Evolutionary conservation across 2,888 invertebrate species (phyloP).

Genomic region (Gordius sp.): DNA sequence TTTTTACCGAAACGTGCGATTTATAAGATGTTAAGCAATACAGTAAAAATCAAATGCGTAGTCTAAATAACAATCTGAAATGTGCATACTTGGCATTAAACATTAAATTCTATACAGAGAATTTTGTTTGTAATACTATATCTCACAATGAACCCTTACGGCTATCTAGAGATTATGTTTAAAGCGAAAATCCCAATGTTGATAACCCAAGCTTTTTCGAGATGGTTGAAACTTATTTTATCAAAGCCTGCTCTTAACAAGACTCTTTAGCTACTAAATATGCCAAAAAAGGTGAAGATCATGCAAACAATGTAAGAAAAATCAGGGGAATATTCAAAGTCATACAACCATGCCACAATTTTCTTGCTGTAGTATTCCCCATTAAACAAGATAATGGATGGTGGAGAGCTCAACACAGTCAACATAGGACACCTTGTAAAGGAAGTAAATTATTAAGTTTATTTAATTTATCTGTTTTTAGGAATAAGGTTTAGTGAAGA

Average conservation of each 20-base stretch:
- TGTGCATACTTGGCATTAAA: too few species aligned
- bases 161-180: too few species aligned
- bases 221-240: slow-evolving; percentile 17
- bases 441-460: too few species aligned
- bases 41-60: too few species aligned
- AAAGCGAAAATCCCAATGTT: too few species aligned
- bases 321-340: slow-evolving; percentile 10
- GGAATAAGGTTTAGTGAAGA: slow-evolving; percentile 81
- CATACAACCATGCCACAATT: slow-evolving; percentile 9
- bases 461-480: too few species aligned
- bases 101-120: too few species aligned
- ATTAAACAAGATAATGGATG: slow-evolving; percentile 79
- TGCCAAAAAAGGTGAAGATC: slow-evolving; percentile 8
- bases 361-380: slow-evolving; percentile 43
- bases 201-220: slow-evolving; percentile 15
- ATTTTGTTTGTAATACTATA: too few species aligned
- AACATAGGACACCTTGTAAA: slow-evolving; percentile 87
- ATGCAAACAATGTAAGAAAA: not conserved
- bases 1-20: too few species aligned
- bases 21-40: too few species aligned
- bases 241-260: slow-evolving; percentile 9
- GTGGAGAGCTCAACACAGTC: slow-evolving; percentile 85
- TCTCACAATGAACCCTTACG: too few species aligned
- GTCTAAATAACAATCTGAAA: too few species aligned
- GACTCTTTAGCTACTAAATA: not conserved